These are phyloP conservation scores for Forbesichthys agassizii DNA, from an alignment of 2,113 vertebrate species.

Conservation along the genomic window DNA sequence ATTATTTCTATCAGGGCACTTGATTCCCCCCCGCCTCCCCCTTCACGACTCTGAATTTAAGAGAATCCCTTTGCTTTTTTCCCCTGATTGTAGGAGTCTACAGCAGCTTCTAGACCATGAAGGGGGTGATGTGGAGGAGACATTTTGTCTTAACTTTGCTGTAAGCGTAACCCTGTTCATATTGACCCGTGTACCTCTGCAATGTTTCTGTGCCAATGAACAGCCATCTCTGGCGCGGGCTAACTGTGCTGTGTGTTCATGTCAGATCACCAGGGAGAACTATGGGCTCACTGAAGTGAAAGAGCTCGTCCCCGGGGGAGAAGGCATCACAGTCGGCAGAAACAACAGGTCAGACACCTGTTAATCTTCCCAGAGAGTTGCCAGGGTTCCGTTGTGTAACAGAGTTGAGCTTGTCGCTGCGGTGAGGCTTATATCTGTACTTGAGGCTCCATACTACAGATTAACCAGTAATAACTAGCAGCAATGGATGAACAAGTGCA, in stretches of 20 bases:
- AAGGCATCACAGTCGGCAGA: constrained; percentile 83
- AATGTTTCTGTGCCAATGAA: neutral
- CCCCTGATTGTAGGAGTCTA: constrained; percentile 81
- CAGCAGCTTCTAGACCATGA: constrained; percentile 93
- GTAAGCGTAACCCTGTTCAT: constrained; percentile 70
- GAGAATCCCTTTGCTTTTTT: constrained; percentile 21
- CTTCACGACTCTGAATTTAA: neutral
- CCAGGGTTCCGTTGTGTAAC: neutral
- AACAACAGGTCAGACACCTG: constrained; percentile 82
- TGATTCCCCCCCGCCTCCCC: constrained; percentile 11
- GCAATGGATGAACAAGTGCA: no score
- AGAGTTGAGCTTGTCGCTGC: neutral
- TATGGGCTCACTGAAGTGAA: constrained; percentile 91
- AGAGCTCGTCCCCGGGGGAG: constrained; percentile 88
- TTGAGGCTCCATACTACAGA: no score
- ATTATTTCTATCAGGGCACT: neutral
- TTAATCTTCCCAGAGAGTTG: neutral
- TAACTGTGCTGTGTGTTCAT: neutral
- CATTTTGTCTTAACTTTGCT: constrained; percentile 93
- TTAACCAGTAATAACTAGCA: no score
- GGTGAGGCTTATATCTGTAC: no score
- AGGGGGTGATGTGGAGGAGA: constrained; percentile 87
- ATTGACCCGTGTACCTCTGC: neutral
- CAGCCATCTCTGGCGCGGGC: neutral
- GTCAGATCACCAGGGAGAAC: constrained; percentile 91